Base-by-base conservation (phyloP, 1,140 invertebrate genomes). In the Harpegnathos saltator region DNA sequence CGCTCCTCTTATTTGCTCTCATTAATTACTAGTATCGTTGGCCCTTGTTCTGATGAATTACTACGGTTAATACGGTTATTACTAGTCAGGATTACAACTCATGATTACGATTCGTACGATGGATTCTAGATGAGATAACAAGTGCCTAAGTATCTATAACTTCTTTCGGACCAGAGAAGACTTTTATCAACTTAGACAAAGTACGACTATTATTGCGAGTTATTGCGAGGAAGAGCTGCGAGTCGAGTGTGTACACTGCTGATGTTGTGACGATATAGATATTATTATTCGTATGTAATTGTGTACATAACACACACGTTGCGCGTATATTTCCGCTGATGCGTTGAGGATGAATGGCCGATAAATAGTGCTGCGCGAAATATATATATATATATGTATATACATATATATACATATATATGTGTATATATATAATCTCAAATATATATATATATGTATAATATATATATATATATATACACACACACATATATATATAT, bases 61-160 rank as follows among this genome's bases (percentile, higher is more conserved):
- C 72, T n/a, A n/a, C n/a, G n/a, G n/a, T n/a, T n/a, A n/a, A n/a
- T n/a, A n/a, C n/a, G n/a, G n/a, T 65, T 54, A 19, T 88, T 82
- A 44, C 58, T 85, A 85, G 71, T 33, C 87, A 71, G 15, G 83
- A 84, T 89, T 83, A 78, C 65, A 38, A 88, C 74, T 88, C 75
- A 77, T 82, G 38, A 74, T 85, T 69, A 71, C 85, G 82, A 84
- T 89, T 91, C 84, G 68, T 89, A 84, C 89, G 88, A 92, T 90
- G 89, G 90, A 91, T 93, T 91, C 89, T 89, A 93, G 90, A 91
- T 87, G 89, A 92, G 87, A 93, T 92, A 94, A 93, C 93, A 94
- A 94, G 94, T 94, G 93, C 94, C 94, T 94, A 94, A 92, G 91
- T 94, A 94, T 92, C 91, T 91, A 91, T 93, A 93, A 93, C 88